Conservation (phyloP, 2,797 vertebrate genomes). For the Falco rusticolus region DNA sequence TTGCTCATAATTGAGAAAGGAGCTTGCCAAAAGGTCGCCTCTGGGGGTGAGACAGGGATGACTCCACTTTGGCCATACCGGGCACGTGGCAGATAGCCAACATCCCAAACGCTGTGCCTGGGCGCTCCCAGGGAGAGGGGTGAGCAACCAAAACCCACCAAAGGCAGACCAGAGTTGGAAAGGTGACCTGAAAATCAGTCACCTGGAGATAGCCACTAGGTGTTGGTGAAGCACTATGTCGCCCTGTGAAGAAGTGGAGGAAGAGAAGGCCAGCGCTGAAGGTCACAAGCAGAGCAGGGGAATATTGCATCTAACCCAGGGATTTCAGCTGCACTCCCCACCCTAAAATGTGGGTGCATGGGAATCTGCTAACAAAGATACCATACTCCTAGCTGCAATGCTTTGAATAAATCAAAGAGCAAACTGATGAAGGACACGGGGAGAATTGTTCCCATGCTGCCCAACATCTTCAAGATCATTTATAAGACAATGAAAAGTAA, state of each 20-base stretch:
- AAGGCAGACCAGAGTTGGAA: neutral
- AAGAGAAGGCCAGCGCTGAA: neutral
- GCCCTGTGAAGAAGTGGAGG: neutral
- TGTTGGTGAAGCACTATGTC: neutral
- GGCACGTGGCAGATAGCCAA: fast-evolving
- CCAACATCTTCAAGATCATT: neutral
- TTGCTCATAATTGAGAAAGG: neutral
- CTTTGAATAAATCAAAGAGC: neutral
- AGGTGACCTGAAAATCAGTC: neutral
- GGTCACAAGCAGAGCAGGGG: neutral
- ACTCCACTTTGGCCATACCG: neutral
- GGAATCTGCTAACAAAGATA: neutral
- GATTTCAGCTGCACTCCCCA: neutral
- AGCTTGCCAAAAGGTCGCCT: neutral
- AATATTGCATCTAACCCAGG: neutral
- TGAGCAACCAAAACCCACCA: neutral
- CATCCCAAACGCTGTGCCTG: neutral
- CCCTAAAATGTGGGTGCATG: neutral
- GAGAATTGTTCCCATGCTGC: neutral
- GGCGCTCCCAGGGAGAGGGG: neutral
- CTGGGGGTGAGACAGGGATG: neutral
- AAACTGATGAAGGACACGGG: neutral
- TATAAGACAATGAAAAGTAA: neutral
- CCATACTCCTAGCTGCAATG: neutral
- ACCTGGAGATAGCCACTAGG: neutral